Conservation (phyloP, 2,888 invertebrate species). For the Koerneria pararmatus region DNA sequence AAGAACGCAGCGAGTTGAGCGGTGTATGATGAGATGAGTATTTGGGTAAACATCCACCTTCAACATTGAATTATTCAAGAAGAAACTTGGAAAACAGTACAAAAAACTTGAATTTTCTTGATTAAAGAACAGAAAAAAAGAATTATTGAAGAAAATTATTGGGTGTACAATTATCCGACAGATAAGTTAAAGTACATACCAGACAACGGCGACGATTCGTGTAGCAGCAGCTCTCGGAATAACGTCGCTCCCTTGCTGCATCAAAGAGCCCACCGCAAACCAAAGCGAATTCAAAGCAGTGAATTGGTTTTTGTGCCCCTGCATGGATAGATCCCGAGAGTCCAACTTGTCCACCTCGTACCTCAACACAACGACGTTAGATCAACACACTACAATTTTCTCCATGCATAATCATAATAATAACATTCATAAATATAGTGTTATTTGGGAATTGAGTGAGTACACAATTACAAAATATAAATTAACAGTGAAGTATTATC, state of each 20-base stretch:
- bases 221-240: constrained; percentile 75
- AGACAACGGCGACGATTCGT: constrained; percentile 78
- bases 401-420: too few species aligned
- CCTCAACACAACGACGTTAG: constrained; percentile 38
- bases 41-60: constrained; percentile 64
- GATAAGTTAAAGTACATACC: constrained; percentile 38
- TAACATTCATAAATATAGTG: too few species aligned
- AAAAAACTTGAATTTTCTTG: not conserved
- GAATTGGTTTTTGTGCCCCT: constrained; percentile 72
- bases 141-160: not conserved
- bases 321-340: constrained; percentile 44
- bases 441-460: too few species aligned
- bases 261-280: constrained; percentile 92
- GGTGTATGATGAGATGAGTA: constrained; percentile 90
- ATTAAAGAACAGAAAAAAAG: not conserved
- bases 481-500: too few species aligned
- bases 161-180: not conserved
- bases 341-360: constrained; percentile 52
- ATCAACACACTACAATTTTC: too few species aligned
- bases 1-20: constrained; percentile 91
- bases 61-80: constrained; percentile 59
- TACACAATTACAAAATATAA: too few species aligned
- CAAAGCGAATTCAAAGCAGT: constrained; percentile 92
- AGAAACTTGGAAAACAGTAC: not conserved
- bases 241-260: constrained; percentile 68